Evolutionary conservation across 2,797 vertebrate genomes (phyloP), one percentile per base, ranked within the genome.

Genomic region (Halcyon smyrnensis): DNA sequence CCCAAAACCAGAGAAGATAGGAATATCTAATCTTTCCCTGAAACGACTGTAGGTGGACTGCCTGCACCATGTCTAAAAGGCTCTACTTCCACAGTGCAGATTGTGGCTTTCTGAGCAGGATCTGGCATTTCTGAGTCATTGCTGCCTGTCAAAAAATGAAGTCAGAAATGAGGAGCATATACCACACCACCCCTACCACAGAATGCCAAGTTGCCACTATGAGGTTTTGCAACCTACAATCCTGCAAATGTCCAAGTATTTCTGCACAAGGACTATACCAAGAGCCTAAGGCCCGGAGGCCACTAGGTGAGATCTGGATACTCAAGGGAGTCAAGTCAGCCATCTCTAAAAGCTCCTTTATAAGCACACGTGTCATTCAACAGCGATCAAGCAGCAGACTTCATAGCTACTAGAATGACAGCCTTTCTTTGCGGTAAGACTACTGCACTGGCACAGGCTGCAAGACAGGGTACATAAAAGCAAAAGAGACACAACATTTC

Each of bases 21-120:
- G 46, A 93, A 91, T 93, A 95, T 76, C 89, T 89, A 91, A 84
- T 81, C 91, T 95, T 92, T 94, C 86, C 80, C 63, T 74, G 67
- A 64, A 94, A 63, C 0, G 9, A 76, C 56, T 76, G 89, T 95
- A 95, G 96, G 94, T 95, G 95, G 95, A 84, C 48, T 79, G 83
- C 70, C 74, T 94, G 93, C 85, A 80, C 87, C 51, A 67, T 53
- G 81, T 93, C 83, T 67, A 69, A 91, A 94, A 68, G 70, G 74
- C 15, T 65, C 70, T 75, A 27, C 71, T 87, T 95, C 79, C 56
- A 60, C 12, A 87, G 32, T 23, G 34, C 70, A 95, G 65, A 91
- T 86, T 93, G 48, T 84, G 77, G 59, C 39, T 91, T 91, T 88
- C 84, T 93, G 85, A 83, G 65, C 34, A 86, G 36, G 76, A 41